Base-by-base conservation (phyloP, 2,113 vertebrate genomes). In the Pimephales promelas region DNA sequence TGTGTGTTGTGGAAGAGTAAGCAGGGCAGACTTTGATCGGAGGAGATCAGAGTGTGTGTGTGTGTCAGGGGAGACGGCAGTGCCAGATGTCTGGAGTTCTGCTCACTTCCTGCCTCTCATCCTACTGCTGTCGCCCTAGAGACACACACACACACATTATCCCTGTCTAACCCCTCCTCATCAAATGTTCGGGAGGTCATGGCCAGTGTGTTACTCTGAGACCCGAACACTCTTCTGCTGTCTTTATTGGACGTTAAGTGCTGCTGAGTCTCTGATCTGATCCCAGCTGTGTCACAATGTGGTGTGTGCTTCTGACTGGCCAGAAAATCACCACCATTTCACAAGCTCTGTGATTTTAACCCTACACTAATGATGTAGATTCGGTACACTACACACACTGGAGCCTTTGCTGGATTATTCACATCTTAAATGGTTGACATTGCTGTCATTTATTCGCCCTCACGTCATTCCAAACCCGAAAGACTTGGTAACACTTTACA, bases 61-160 rank as follows among this genome's bases (percentile, higher is more conserved):
- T 87, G 91, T 66, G 83, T 83, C 76, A 72, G 64, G 86, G 92
- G 89, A 90, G 87, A 87, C 87, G 88, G 74, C 59, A 90, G 89
- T 89, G 90, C 94, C 93, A 94, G 92, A 94, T 95, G 93, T 94
- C 91, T 91, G 87, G 89, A 93, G 91, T 91, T 90, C 92, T 88
- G 89, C 87, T 90, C 90, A 87, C 92, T 92, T 93, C 92, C 93
- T 93, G 92, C 88, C 86, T 93, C 91, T 92, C 91, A 91, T 92
- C 91, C 91, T 90, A 88, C 90, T 87, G 79, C 83, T 85, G 85
- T 93, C 87, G 89, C 91, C 92, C 87, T 90, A 62, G 59, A 87
- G 45, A 36, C 75, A 22, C 84, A 81, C 82, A 77, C 85, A 85
- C 85, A 26, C 49, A 76, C 83, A 85, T 85, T 83, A 87, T 85